A percentile compares a stretch with the other conserved stretches of the same genome.
Conservation (phyloP, 2,888 invertebrate species). For the Aleiodes testaceus region DNA sequence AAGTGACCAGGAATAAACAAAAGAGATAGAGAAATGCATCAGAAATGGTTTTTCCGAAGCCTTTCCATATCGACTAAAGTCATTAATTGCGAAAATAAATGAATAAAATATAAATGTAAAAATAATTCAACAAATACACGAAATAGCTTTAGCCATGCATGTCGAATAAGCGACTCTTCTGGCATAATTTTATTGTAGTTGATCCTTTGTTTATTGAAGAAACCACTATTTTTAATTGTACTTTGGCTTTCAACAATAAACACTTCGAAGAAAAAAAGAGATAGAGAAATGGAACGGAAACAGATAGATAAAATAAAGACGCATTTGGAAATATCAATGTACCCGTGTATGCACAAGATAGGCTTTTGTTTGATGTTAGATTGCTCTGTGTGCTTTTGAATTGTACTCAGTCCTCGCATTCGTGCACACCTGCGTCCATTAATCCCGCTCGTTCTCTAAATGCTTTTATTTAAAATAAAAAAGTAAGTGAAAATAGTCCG, state of each 20-base stretch:
- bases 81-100: too few species aligned
- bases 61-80: too few species aligned
- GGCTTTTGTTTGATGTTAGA: conserved; percentile 27
- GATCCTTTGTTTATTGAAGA: too few species aligned
- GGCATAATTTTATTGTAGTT: too few species aligned
- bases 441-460: conserved; percentile 32
- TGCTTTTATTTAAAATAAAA: conserved; percentile 2
- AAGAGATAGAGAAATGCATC: conserved; percentile 18
- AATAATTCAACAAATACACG: too few species aligned
- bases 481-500: not conserved
- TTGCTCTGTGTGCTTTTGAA: conserved; percentile 34
- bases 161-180: too few species aligned
- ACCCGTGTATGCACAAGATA: conserved; percentile 37
- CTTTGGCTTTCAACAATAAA: too few species aligned
- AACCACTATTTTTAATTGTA: too few species aligned
- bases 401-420: conserved; percentile 11
- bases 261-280: too few species aligned
- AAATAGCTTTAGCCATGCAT: too few species aligned
- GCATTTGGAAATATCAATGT: conserved; percentile 25
- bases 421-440: conserved; percentile 36
- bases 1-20: not conserved
- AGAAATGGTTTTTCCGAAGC: too few species aligned
- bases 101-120: too few species aligned
- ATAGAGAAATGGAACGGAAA: conserved; percentile 24
- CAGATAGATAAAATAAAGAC: conserved; percentile 24